These are phyloP conservation scores for Aspidoscelis tigris DNA, from an alignment of 2,113 vertebrate species.

Conservation along the genomic window DNA sequence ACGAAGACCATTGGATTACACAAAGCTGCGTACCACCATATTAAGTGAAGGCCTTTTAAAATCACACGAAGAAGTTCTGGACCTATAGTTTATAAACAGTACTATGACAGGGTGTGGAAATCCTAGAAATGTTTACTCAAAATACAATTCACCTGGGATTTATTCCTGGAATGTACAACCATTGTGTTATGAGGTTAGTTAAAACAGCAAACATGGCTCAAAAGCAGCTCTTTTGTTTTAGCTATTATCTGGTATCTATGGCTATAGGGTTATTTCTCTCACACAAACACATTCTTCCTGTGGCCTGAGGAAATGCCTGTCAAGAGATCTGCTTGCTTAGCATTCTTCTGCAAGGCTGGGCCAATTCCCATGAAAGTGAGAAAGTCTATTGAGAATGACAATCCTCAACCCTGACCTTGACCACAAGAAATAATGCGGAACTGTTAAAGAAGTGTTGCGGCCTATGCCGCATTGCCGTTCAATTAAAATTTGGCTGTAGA, in stretches of 20 bases:
- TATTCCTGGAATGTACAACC: background rate
- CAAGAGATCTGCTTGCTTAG: constrained; percentile 43
- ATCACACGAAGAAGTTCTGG: too few species aligned
- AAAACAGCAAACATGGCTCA: constrained; percentile 22
- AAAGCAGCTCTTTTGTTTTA: constrained; percentile 34
- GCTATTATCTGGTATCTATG: constrained; percentile 48
- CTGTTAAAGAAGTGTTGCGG: constrained; percentile 16
- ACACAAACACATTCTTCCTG: constrained; percentile 47
- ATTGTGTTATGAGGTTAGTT: constrained; percentile 16
- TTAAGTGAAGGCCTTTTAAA: too few species aligned
- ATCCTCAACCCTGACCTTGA: constrained; percentile 5
- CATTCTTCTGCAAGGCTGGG: constrained; percentile 52
- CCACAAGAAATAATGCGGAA: background rate
- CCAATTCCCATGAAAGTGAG: background rate
- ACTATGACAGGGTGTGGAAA: too few species aligned
- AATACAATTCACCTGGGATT: background rate
- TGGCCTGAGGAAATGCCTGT: constrained; percentile 41
- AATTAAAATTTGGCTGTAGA: background rate
- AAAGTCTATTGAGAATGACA: background rate
- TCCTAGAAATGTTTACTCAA: background rate
- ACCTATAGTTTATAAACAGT: too few species aligned
- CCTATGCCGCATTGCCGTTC: background rate
- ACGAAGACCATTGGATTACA: too few species aligned
- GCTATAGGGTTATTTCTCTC: constrained; percentile 23
- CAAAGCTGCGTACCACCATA: too few species aligned